A percentile compares a stretch with the other conserved stretches of the same genome.
Evolutionary conservation across 92 coral and sea anemone species (phyloP).

Genomic region (Umimayanthus kanabou): DNA sequence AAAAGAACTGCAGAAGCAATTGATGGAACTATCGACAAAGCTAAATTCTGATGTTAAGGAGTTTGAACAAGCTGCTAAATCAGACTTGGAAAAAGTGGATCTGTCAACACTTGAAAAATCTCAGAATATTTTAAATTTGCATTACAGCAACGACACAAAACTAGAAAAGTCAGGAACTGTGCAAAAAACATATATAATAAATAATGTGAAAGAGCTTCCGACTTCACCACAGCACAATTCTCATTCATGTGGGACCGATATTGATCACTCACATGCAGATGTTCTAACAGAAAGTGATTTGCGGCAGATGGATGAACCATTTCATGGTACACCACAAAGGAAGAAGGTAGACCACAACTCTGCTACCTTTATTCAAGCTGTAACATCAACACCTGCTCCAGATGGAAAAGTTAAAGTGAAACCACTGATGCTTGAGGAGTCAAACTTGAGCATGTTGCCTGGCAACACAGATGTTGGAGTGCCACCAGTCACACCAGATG

Average conservation of each 20-base stretch:
- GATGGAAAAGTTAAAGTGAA: slow-evolving; percentile 56
- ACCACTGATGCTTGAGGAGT: slow-evolving; percentile 48
- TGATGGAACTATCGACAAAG: slow-evolving; percentile 63
- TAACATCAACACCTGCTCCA: slow-evolving; percentile 76
- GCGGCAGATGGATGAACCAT: background rate
- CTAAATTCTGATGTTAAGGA: slow-evolving; percentile 18
- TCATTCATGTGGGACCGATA: background rate
- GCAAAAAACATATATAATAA: slow-evolving; percentile 32
- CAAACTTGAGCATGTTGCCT: slow-evolving; percentile 17
- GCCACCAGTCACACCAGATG: slow-evolving; percentile 1
- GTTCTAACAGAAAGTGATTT: background rate
- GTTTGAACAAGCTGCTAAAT: slow-evolving; percentile 5
- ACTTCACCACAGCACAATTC: background rate
- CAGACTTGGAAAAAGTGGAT: background rate
- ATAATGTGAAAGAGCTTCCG: background rate
- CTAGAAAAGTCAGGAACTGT: slow-evolving; percentile 11
- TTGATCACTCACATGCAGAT: background rate
- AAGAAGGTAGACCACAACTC: background rate
- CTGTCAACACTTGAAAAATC: slow-evolving; percentile 15
- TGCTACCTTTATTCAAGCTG: slow-evolving; percentile 30
- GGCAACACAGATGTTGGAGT: background rate
- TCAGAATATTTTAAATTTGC: slow-evolving; percentile 21
- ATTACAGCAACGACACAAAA: background rate
- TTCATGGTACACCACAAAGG: background rate
- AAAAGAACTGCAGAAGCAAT: slow-evolving; percentile 73